Evolutionary conservation across 2,797 vertebrate genomes (phyloP).

Genomic region (Sphaeramia orbicularis): DNA sequence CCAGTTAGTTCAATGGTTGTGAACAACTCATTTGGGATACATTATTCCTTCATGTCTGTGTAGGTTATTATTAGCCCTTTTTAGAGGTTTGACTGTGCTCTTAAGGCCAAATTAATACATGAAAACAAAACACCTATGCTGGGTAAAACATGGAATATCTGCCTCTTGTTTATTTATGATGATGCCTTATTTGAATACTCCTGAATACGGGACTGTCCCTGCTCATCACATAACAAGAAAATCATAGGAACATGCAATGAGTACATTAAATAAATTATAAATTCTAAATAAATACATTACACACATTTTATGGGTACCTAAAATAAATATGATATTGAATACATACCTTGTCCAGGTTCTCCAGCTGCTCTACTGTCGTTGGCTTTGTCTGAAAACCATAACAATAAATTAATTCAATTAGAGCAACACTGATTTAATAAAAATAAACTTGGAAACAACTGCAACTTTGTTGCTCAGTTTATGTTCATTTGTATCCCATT

Average conservation of each 20-base stretch:
- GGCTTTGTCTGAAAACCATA: constrained; percentile 87
- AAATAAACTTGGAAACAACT: too few species aligned
- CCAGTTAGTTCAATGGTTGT: not conserved
- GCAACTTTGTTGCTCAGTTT: too few species aligned
- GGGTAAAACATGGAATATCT: not conserved
- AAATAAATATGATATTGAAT: not conserved
- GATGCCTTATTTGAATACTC: not conserved
- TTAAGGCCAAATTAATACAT: too few species aligned
- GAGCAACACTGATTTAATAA: not conserved
- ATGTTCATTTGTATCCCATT: too few species aligned
- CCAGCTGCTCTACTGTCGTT: constrained; percentile 93
- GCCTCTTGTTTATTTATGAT: not conserved
- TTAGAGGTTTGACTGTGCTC: too few species aligned
- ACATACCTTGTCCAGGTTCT: constrained; percentile 94
- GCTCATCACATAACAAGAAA: not conserved
- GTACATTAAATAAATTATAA: not conserved
- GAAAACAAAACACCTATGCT: not conserved
- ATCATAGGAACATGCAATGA: too few species aligned
- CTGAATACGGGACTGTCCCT: not conserved
- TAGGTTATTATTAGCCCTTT: too few species aligned
- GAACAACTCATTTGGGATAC: not conserved
- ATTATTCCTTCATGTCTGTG: too few species aligned
- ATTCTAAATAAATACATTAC: not conserved
- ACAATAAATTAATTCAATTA: constrained; percentile 10
- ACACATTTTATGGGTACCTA: not conserved